Evolutionary conservation across 2,113 vertebrate species (phyloP), one percentile per base, ranked within the genome.

Genomic region (Brachypteracias leptosomus): DNA sequence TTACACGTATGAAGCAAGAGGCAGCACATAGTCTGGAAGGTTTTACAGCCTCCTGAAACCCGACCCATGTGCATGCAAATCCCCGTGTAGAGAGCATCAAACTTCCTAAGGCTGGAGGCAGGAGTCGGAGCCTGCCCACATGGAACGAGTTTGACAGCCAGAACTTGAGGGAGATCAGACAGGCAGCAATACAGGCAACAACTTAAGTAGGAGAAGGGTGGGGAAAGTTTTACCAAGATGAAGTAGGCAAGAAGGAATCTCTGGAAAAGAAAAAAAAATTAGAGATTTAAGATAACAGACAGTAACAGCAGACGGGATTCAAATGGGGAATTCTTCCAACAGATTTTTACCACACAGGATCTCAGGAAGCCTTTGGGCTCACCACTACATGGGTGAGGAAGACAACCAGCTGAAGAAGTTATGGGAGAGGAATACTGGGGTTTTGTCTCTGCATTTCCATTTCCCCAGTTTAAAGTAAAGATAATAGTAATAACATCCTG

Each of bases 231-330:
- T 46, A 6, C 46, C 13, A 52, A 61, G 82, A 49, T 88, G 82
- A 96, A 92, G 72, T 75, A 96, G 83, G 68, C 71, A 75, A 22
- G 33, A 94, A 96, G 71, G 88, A 95, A 94, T 88, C 93, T 92
- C 80, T 62, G 73, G 52, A 66, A 16, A 14, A 96, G 35, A 66
- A 77, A 85, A 67, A 74, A 70, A 20, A 33, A 57, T 9, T 9
- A 55, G 16, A 92, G 74, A 89, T 85, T 71, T 54, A 87, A 85
- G 84, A 93, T 93, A 93, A 90, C 49, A 93, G 73, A 47, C 31
- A 61, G 75, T 40, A 83, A 74, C 31, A 62, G 40, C 55, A 95
- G 88, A 55, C 75, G 91, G 79, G 90, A 89, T 75, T 61, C 52
- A 86, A 91, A 77, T 2, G 15, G n/a, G 17, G 55, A 88, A 77